Evolutionary conservation across 2,888 invertebrate species (phyloP).

Genomic region (Andrena fulva): DNA sequence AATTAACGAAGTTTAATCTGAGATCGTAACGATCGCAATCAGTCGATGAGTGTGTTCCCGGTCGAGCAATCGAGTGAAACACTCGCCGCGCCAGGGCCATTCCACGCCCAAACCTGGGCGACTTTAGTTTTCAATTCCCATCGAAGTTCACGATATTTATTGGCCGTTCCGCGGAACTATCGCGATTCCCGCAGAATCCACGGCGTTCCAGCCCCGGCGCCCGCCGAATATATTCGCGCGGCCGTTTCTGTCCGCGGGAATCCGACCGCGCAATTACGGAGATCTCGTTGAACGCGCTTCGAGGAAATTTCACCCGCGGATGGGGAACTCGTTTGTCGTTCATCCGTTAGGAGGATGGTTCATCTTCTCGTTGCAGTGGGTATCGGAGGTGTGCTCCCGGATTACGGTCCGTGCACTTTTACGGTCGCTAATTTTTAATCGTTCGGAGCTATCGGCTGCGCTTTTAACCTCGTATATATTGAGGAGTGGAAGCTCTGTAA

Average conservation of each 20-base stretch:
- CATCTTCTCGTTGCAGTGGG: no score
- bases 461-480: no score
- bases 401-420: no score
- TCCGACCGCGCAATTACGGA: constrained; percentile 21
- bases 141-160: constrained; percentile 2
- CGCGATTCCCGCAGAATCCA: background rate
- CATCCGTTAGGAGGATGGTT: no score
- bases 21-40: constrained; percentile 26
- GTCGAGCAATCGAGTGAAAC: constrained; percentile 10
- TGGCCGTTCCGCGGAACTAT: background rate
- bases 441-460: no score
- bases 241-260: constrained; percentile 9
- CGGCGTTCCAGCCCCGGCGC: background rate
- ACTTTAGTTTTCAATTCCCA: constrained; percentile 12
- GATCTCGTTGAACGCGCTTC: constrained; percentile 16
- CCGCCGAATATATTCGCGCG: no score
- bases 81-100: background rate
- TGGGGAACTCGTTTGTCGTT: constrained; percentile 5
- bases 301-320: constrained; percentile 16
- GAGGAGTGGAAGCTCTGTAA: no score
- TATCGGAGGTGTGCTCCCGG: no score
- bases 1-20: constrained; percentile 59
- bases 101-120: no score
- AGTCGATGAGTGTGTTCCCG: constrained; percentile 1
- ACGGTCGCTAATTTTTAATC: no score